Evolutionary conservation across 2,113 vertebrate genomes (phyloP).

Genomic region (Axis porcinus): DNA sequence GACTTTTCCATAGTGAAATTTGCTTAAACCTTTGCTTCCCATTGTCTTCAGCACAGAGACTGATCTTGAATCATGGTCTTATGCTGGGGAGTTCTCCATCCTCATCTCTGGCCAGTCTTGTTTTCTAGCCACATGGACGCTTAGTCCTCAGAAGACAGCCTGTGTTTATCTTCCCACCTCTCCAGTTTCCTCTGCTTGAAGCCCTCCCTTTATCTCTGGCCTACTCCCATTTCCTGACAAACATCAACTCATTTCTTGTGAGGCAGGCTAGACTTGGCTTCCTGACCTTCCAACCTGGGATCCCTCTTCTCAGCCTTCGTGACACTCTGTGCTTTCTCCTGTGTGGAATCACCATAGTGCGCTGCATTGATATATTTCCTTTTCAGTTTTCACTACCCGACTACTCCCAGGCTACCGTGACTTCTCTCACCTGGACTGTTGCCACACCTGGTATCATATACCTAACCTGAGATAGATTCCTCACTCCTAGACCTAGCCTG

Average conservation of each 20-base stretch:
- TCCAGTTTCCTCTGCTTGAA: background rate
- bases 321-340: background rate
- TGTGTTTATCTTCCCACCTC: background rate
- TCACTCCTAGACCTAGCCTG: background rate
- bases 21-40: background rate
- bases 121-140: background rate
- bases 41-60: background rate
- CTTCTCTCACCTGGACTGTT: background rate
- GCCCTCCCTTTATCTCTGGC: background rate
- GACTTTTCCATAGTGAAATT: background rate
- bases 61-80: background rate
- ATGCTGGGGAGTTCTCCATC: background rate
- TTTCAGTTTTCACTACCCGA: background rate
- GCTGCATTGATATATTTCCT: background rate
- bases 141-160: background rate
- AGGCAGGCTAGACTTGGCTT: background rate
- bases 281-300: background rate
- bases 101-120: background rate
- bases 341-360: background rate
- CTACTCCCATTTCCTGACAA: background rate
- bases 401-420: background rate
- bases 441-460: background rate
- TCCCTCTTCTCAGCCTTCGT: background rate
- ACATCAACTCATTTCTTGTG: background rate
- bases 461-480: background rate